phyloP scores from a whole-genome alignment of 2,797 vertebrate genomes.

The Tolypeutes matacus region DNA sequence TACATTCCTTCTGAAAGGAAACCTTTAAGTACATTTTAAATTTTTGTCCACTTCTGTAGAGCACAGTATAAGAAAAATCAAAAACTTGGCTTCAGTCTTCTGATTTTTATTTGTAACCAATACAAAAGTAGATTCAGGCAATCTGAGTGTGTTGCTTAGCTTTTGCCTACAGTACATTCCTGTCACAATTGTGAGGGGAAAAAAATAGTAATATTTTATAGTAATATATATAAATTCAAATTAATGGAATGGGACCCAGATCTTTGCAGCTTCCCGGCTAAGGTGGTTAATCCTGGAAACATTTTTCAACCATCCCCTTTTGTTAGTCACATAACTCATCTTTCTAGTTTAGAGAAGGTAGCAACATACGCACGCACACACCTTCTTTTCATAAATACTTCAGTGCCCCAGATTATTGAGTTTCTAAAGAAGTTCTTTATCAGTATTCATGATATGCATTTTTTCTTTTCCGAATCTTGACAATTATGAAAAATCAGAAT shows the following conservation, averaged over 20 bases:
- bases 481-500: slow-evolving; percentile 9
- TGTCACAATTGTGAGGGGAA: background rate
- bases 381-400: background rate
- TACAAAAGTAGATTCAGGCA: background rate
- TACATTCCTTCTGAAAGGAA: background rate
- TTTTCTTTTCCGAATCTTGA: background rate
- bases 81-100: background rate
- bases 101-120: background rate
- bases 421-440: background rate
- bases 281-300: background rate
- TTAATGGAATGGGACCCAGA: background rate
- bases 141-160: background rate
- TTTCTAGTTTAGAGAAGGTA: background rate
- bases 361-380: background rate
- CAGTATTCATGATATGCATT: background rate
- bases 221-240: background rate
- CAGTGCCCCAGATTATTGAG: background rate
- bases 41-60: background rate
- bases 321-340: background rate
- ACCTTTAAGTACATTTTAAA: background rate
- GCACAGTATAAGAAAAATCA: slow-evolving; percentile 1
- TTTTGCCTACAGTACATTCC: background rate
- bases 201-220: background rate
- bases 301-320: background rate
- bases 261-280: background rate